Evolutionary conservation across 1,140 invertebrate genomes (phyloP).

Genomic region (Oncopodura yosiiana): DNA sequence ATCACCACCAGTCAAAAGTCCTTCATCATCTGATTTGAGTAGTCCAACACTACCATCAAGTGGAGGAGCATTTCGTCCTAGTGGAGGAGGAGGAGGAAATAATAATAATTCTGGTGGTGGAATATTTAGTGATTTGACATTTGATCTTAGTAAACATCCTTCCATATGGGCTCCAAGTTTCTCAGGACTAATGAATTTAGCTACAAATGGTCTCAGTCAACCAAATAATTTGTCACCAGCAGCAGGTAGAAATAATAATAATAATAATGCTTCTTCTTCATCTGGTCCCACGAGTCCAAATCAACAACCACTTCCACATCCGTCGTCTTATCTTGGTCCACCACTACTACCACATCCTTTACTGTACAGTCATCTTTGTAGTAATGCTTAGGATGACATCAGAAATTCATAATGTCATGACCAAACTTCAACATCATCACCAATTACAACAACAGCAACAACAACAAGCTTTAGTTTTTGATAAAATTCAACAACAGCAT

Average conservation of each 20-base stretch:
- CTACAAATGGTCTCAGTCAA: no score
- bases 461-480: neutral
- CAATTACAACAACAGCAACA: conserved; percentile 25
- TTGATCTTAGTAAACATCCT: conserved; percentile 28
- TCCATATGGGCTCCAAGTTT: conserved; percentile 23
- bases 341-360: conserved; percentile 28
- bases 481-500: neutral
- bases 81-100: neutral
- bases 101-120: neutral
- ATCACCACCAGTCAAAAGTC: conserved; percentile 5
- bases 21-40: conserved; percentile 5
- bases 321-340: neutral
- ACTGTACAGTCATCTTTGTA: conserved; percentile 31
- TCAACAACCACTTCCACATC: neutral
- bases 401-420: conserved; percentile 33
- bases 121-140: conserved; percentile 12
- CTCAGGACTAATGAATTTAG: no score
- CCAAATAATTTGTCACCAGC: no score
- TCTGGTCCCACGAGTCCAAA: neutral
- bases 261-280: no score
- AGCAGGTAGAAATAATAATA: no score
- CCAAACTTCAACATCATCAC: conserved; percentile 32
- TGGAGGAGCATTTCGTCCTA: neutral
- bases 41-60: neutral
- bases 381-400: conserved; percentile 33